Base-by-base conservation (phyloP, 37 sponge, comb jelly and placozoan genomes). In the Beroe forskalii region DNA sequence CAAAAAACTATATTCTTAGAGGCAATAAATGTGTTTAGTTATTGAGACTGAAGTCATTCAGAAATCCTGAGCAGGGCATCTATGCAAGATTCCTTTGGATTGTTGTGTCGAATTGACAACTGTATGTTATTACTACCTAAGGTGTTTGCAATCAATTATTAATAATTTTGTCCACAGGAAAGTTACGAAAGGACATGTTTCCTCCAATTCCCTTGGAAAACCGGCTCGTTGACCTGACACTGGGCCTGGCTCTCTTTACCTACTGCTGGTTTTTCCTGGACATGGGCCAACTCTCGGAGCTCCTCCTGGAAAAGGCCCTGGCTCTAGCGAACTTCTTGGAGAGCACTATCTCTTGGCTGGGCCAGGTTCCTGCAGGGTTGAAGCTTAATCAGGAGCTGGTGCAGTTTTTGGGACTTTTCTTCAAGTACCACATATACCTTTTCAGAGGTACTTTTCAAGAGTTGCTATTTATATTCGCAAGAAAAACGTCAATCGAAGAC, bases 391-490 rank as follows among this genome's bases (percentile, higher is more conserved):
- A 41, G n/a, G 86, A 80, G 60, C 60, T 80, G 1, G 48, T 44
- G 3, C 48, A 80, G 28, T 80, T 80, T 30, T 3, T 80, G 60
- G 86, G 86, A 80, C 60, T 44, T 0, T 80, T 80, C 86, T 80
- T 80, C 31, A 9, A 38, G 2, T 80, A 80, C 31, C 86, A 80
- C 55, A 80, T 80, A 12, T 38, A 80, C 86, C 86, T 80, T 3
- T 80, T 80, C 33, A 40, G 40, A 80, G 86, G 86, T 80, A 42
- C 12, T 28, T 32, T 64, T n/a, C n/a, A n/a, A n/a, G n/a, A n/a
- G n/a, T n/a, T n/a, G n/a, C n/a, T n/a, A n/a, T n/a, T n/a, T n/a
- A n/a, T n/a, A n/a, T n/a, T n/a, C n/a, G n/a, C n/a, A n/a, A n/a
- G n/a, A n/a, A n/a, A n/a, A n/a, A n/a, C n/a, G n/a, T n/a, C n/a